Evolutionary conservation across 2,797 vertebrate species (phyloP), one percentile per base, ranked within the genome.

Genomic region (Cossypha dichroa): DNA sequence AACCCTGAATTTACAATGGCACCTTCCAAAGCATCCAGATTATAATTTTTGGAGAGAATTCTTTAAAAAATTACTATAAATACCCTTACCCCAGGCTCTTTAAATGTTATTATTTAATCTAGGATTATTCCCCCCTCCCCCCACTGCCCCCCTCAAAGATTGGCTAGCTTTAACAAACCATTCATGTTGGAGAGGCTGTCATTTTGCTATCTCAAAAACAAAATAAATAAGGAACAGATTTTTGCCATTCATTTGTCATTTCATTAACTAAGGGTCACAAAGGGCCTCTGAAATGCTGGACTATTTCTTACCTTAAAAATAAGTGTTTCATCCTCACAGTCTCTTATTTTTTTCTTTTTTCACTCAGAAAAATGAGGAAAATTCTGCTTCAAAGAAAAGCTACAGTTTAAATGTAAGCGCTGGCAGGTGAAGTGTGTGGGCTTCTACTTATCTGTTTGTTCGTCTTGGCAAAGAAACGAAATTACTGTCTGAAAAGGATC

Each of bases 391-490:
- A 70, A 31, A 91, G 43, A 34, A 64, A 69, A 74, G 14, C 26
- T 51, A 23, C 29, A 34, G 52, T 74, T 80, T 66, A 64, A 85
- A 91, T 41, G 46, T 14, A 73, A 56, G 43, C 68, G 67, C 40
- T 45, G 75, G 45, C 31, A 84, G 58, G 38, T 64, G 34, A 92
- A 91, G 58, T 54, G 33, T 69, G 33, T 43, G 10, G 6, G 3
- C 3, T 33, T 81, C 60, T 31, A 56, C 40, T 52, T 76, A 74
- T 46, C 63, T 52, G 9, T 72, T 78, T 43, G 19, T 73, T 68
- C 69, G 48, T 41, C 48, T 84, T 70, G 54, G 31, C 49, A 87
- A 94, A 93, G 45, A 95, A 94, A 93, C 67, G n/a, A 56, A 93
- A 87, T 88, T 63, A 40, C 46, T 41, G 9, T 40, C 31, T 82